These are phyloP conservation scores for Hormaphis cornu DNA, from an alignment of 1,140 invertebrate genomes.

Conservation along the genomic window DNA sequence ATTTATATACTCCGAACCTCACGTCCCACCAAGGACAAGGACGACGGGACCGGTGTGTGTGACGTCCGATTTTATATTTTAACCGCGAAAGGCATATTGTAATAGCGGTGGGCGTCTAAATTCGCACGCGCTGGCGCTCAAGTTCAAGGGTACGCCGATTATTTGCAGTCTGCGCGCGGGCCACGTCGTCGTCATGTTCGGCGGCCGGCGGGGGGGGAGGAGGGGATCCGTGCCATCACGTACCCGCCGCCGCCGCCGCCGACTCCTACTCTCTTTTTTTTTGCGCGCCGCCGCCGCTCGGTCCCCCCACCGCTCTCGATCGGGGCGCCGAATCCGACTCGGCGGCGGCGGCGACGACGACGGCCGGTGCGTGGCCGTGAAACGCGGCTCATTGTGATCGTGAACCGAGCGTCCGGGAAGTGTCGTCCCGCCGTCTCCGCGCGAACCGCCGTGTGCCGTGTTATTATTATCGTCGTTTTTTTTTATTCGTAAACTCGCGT, in stretches of 20 bases:
- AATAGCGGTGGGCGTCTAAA: no score
- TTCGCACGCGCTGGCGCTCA: neutral
- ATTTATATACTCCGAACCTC: no score
- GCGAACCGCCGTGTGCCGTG: neutral
- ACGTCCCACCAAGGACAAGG: no score
- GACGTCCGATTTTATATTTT: neutral
- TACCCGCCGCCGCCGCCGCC: conserved; percentile 29
- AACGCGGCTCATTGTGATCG: conserved; percentile 28
- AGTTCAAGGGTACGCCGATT: conserved; percentile 38
- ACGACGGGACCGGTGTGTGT: neutral
- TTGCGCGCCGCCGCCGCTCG: conserved; percentile 35
- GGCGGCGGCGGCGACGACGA: no score
- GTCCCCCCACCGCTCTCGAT: neutral
- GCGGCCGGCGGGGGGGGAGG: conserved; percentile 4
- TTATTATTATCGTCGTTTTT: neutral
- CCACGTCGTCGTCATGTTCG: conserved; percentile 33
- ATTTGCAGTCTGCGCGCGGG: conserved; percentile 41
- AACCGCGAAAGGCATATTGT: no score
- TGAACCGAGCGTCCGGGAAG: conserved; percentile 27
- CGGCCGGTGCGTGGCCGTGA: conserved; percentile 9
- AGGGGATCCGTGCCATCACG: conserved; percentile 23
- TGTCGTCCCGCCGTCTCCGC: neutral
- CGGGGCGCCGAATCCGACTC: neutral
- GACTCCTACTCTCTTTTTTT: conserved; percentile 11
- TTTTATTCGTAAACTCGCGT: neutral